Evolutionary conservation across 2,113 vertebrate species (phyloP).

Genomic region (Siphamia tubifer): DNA sequence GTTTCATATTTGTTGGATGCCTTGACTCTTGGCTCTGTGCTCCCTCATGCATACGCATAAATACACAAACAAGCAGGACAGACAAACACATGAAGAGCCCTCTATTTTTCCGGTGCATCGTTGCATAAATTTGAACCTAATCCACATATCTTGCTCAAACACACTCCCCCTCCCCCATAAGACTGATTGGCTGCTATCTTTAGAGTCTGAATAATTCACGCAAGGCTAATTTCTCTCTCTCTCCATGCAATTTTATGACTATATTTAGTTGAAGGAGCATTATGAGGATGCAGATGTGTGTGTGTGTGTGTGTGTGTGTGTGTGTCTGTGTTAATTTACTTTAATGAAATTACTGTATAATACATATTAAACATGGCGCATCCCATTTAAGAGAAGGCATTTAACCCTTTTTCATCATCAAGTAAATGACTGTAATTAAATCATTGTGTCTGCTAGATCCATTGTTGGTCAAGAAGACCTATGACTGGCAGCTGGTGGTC

Average conservation of each 20-base stretch:
- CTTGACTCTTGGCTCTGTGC: constrained; percentile 39
- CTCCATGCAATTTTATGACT: constrained; percentile 49
- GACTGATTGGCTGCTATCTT: constrained; percentile 77
- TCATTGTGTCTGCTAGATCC: constrained; percentile 28
- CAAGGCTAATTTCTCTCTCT: constrained; percentile 69
- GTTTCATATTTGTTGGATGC: constrained; percentile 40
- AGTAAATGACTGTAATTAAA: constrained; percentile 59
- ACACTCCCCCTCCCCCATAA: not conserved
- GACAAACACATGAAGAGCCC: constrained; percentile 20
- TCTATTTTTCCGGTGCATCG: constrained; percentile 50
- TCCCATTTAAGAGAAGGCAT: constrained; percentile 16
- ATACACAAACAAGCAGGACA: constrained; percentile 26
- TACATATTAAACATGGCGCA: constrained; percentile 22
- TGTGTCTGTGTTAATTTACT: constrained; percentile 40
- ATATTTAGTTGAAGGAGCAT: constrained; percentile 64
- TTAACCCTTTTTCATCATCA: constrained; percentile 48
- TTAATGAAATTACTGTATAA: constrained; percentile 19
- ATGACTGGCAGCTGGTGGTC: constrained; percentile 49
- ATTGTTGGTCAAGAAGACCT: constrained; percentile 50
- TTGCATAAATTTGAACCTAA: constrained; percentile 68
- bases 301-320: constrained; percentile 43
- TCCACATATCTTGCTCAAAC: constrained; percentile 48
- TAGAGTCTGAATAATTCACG: constrained; percentile 78
- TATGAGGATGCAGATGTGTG: constrained; percentile 47
- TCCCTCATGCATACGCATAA: constrained; percentile 50